A percentile compares a stretch with the other conserved stretches of the same genome.
Conservation (phyloP, 2,797 vertebrate genomes). For the Discoglossus pictus region DNA sequence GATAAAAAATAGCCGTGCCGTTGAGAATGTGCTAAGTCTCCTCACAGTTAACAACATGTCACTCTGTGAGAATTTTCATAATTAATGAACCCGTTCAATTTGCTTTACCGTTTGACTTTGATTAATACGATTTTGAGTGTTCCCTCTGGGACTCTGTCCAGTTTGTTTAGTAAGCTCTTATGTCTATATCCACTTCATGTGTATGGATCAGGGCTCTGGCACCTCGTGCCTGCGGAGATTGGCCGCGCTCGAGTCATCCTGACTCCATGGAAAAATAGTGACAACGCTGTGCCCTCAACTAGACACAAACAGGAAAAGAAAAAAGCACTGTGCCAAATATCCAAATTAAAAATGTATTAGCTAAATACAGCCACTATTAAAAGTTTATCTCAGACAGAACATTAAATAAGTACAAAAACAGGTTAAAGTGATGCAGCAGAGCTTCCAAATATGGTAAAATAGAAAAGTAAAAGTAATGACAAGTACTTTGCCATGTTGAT, state of each 20-base stretch:
- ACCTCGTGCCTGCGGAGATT: constrained; percentile 51
- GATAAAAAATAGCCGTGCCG: constrained; percentile 43
- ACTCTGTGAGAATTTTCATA: constrained; percentile 74
- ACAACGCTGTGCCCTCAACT: background rate
- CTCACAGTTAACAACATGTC: constrained; percentile 71
- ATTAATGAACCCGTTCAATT: constrained; percentile 79
- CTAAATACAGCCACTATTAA: background rate
- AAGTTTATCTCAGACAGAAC: background rate
- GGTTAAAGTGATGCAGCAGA: no score
- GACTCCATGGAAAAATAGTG: constrained; percentile 56
- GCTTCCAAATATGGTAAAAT: no score
- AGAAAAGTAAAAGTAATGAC: no score
- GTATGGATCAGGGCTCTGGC: constrained; percentile 64
- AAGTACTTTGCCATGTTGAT: no score
- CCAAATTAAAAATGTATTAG: no score
- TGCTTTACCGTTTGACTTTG: constrained; percentile 73
- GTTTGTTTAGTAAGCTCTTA: constrained; percentile 71
- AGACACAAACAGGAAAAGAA: background rate
- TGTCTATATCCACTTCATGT: constrained; percentile 66
- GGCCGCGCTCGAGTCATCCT: constrained; percentile 52
- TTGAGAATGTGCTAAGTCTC: constrained; percentile 64
- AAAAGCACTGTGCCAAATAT: background rate
- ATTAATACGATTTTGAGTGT: constrained; percentile 72
- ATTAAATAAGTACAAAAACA: no score
- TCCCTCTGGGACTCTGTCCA: constrained; percentile 68